Conservation (phyloP, 2,113 vertebrate genomes). For the Eolophus roseicapilla region DNA sequence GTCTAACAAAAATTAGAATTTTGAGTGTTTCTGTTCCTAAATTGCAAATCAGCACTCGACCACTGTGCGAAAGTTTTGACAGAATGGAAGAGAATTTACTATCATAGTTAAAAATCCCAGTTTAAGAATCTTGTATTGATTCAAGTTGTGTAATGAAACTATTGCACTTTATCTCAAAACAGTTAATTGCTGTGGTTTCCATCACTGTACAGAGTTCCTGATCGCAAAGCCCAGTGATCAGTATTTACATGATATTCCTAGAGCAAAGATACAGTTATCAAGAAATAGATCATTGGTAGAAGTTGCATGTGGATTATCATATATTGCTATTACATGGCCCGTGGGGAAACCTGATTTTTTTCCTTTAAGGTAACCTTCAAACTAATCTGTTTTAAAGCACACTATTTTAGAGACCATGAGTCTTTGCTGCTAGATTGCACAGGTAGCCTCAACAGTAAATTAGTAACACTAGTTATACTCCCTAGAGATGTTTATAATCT, state of each 20-base stretch:
- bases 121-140: background rate
- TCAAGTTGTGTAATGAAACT: background rate
- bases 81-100: background rate
- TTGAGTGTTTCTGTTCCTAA: background rate
- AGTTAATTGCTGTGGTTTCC: background rate
- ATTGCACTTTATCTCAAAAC: background rate
- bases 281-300: background rate
- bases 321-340: background rate
- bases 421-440: background rate
- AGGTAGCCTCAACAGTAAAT: background rate
- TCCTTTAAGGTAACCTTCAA: background rate
- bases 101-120: background rate
- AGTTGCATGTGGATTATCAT: background rate
- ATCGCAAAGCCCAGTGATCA: background rate
- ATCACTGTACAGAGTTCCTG: background rate
- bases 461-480: background rate
- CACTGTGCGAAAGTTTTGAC: background rate
- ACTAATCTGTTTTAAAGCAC: background rate
- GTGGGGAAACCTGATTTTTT: background rate
- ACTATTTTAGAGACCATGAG: background rate
- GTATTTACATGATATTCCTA: background rate
- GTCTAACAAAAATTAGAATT: constrained; percentile 4
- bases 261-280: background rate
- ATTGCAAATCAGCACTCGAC: background rate
- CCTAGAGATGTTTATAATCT: background rate